Percentiles rank a stretch among this genome's conserved stretches.
These are phyloP conservation scores for Sparus aurata DNA, from an alignment of 2,797 vertebrate species.

Conservation along the genomic window DNA sequence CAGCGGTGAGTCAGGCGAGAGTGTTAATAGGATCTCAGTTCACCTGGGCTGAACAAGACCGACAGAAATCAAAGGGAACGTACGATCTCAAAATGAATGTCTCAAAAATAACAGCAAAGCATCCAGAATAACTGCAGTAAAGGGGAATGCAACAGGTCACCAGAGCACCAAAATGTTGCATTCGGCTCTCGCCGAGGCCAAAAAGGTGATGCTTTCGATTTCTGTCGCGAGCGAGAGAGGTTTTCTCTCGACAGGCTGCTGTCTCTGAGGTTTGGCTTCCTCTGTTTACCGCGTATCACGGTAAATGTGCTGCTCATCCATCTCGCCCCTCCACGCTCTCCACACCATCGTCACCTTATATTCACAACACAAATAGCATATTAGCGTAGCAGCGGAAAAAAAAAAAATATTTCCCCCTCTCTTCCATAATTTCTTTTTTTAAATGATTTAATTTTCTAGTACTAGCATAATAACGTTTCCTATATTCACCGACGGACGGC, in stretches of 20 bases:
- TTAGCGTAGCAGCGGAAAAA: not conserved
- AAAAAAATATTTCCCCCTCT: not conserved
- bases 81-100: slow-evolving; percentile 52
- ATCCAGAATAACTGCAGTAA: not conserved
- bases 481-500: slow-evolving; percentile 69
- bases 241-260: not conserved
- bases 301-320: slow-evolving; percentile 38
- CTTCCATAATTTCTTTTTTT: not conserved
- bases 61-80: slow-evolving; percentile 55
- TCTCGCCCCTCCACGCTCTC: not conserved
- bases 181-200: not conserved
- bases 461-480: slow-evolving; percentile 52
- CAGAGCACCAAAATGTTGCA: not conserved
- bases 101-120: slow-evolving; percentile 34
- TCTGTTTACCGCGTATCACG: slow-evolving; percentile 19
- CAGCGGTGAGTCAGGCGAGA: slow-evolving; percentile 62
- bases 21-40: slow-evolving; percentile 70
- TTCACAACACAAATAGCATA: slow-evolving; percentile 27
- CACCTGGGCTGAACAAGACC: slow-evolving; percentile 22
- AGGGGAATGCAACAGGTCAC: slow-evolving; percentile 4
- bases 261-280: slow-evolving; percentile 10
- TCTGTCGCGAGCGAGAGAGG: not conserved
- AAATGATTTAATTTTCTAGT: slow-evolving; percentile 51
- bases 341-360: slow-evolving; percentile 12
- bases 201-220: not conserved